These are phyloP conservation scores for Halesus radiatus DNA, from an alignment of 1,140 invertebrate species.

Conservation along the genomic window DNA sequence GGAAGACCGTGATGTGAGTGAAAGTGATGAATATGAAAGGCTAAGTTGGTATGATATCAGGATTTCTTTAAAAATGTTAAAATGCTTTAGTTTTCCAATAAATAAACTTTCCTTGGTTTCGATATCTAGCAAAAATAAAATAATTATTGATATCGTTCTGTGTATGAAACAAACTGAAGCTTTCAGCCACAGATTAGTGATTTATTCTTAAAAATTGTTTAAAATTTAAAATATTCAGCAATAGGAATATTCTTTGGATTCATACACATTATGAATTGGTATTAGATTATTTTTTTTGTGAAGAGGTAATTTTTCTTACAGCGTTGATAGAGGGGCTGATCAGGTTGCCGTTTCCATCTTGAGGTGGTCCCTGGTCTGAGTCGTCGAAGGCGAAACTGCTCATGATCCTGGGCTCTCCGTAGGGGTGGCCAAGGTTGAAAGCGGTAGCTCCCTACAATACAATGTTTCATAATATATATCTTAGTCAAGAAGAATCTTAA, in stretches of 20 bases:
- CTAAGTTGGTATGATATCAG: not conserved
- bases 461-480: not conserved
- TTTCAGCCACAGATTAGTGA: too few species aligned
- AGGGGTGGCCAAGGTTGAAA: slow-evolving; percentile 89
- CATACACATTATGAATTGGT: too few species aligned
- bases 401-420: slow-evolving; percentile 83
- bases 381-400: slow-evolving; percentile 79
- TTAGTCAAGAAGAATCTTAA: not conserved
- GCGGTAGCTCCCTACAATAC: slow-evolving; percentile 76
- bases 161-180: too few species aligned
- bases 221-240: too few species aligned
- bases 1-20: not conserved
- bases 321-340: slow-evolving; percentile 75
- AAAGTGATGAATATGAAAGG: too few species aligned
- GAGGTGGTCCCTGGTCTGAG: slow-evolving; percentile 74
- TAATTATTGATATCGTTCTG: too few species aligned
- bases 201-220: too few species aligned
- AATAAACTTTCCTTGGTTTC: too few species aligned
- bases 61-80: not conserved
- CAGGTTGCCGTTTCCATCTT: slow-evolving; percentile 75
- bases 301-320: slow-evolving; percentile 58
- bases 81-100: too few species aligned
- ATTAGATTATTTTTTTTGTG: too few species aligned
- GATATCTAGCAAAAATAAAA: too few species aligned
- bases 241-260: too few species aligned